These are phyloP conservation scores for Drosophila kohkoa DNA, from an alignment of 1,140 invertebrate species.

Conservation along the genomic window DNA sequence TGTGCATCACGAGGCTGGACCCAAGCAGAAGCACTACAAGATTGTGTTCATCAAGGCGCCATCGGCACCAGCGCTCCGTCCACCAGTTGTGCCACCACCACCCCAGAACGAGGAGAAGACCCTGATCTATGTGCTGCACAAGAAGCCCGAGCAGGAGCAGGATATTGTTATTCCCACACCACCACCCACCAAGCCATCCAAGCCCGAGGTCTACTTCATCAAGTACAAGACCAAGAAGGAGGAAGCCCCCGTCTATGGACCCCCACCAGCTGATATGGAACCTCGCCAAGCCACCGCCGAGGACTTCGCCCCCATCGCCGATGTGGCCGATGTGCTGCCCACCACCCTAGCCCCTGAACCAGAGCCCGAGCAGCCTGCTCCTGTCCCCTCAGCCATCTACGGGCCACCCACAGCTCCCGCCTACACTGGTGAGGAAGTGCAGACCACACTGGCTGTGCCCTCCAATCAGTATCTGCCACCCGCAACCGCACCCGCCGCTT, in stretches of 20 bases:
- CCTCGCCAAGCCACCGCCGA: conserved; percentile 67
- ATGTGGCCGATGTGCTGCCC: conserved; percentile 63
- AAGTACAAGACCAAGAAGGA: conserved; percentile 91
- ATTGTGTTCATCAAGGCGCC: conserved; percentile 95
- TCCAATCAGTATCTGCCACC: conserved; percentile 78
- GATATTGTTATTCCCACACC: conserved; percentile 91
- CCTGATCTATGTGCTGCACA: conserved; percentile 93
- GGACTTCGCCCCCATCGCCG: conserved; percentile 63
- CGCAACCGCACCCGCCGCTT: conserved; percentile 53
- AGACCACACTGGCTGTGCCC: conserved; percentile 66
- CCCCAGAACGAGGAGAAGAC: conserved; percentile 93
- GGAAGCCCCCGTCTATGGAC: conserved; percentile 81
- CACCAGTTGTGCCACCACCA: conserved; percentile 87
- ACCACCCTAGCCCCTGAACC: conserved; percentile 70
- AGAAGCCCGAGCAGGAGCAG: conserved; percentile 91
- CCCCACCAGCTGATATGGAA: conserved; percentile 84
- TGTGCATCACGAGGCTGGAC: conserved; percentile 86
- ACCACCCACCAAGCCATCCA: conserved; percentile 90
- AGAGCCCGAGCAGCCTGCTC: conserved; percentile 67
- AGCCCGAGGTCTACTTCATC: conserved; percentile 95
- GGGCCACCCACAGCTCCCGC: conserved; percentile 67
- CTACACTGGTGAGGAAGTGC: conserved; percentile 68
- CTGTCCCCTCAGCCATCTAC: conserved; percentile 56
- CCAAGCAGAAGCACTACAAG: conserved; percentile 93
- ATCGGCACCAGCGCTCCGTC: conserved; percentile 89